A percentile compares a stretch with the other conserved stretches of the same genome.
phyloP scores from a whole-genome alignment of 2,113 vertebrate genomes.

The Pelmatolapia mariae region DNA sequence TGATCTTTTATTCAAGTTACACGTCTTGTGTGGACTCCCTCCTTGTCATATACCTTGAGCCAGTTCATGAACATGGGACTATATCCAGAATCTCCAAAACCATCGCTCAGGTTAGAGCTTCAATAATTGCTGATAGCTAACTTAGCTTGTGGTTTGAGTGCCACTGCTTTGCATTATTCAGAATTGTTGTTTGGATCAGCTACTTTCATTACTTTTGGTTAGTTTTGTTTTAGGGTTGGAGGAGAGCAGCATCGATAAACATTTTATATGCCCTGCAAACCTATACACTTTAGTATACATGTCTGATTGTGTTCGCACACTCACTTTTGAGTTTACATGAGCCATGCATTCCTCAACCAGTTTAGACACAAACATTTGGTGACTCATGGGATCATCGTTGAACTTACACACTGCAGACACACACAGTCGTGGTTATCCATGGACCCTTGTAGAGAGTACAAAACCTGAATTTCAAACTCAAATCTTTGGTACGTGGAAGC shows the following conservation, averaged over 20 bases:
- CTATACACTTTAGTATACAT: neutral
- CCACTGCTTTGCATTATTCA: neutral
- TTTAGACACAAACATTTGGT: neutral
- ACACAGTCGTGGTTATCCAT: conserved; percentile 1
- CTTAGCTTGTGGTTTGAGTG: neutral
- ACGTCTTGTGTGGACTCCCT: neutral
- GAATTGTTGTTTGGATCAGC: neutral
- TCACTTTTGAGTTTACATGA: neutral
- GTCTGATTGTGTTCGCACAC: neutral
- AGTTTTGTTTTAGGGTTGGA: neutral
- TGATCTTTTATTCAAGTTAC: neutral
- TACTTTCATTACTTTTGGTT: neutral
- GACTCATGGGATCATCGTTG: neutral
- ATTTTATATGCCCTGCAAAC: neutral
- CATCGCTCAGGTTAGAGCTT: neutral
- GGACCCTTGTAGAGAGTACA: neutral
- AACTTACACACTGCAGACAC: neutral
- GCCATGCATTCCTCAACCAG: neutral
- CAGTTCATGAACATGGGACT: neutral
- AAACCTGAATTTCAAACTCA: neutral
- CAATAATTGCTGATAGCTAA: neutral
- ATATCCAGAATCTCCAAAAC: neutral
- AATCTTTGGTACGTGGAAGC: neutral
- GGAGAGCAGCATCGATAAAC: neutral
- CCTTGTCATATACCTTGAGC: neutral